These are phyloP conservation scores for Plodia interpunctella DNA, from an alignment of 1,140 invertebrate species.

Conservation along the genomic window DNA sequence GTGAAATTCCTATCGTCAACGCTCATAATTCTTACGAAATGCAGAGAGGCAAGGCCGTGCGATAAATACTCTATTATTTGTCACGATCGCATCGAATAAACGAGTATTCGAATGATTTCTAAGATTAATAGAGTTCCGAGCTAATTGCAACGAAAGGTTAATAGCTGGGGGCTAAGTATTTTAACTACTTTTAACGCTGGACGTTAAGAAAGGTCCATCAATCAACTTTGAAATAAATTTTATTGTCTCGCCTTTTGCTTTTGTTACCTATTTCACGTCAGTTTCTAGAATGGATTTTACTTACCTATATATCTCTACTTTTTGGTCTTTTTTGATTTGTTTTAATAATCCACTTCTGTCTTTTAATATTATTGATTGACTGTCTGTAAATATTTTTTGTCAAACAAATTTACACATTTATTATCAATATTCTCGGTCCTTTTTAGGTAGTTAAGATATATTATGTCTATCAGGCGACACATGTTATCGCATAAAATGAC, in stretches of 20 bases:
- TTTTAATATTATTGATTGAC: too few relatives aligned
- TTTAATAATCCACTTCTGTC: neutral
- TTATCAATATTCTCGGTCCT: too few relatives aligned
- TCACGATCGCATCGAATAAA: slow-evolving; percentile 4
- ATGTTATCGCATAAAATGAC: too few relatives aligned
- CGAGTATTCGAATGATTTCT: neutral
- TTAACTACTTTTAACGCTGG: slow-evolving; percentile 2
- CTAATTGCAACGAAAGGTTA: slow-evolving; percentile 8
- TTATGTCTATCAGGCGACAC: too few relatives aligned
- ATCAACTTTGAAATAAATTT: neutral
- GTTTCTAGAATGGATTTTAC: neutral
- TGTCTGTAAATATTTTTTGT: too few relatives aligned
- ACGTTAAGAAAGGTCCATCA: neutral
- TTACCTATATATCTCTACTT: neutral
- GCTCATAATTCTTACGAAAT: neutral
- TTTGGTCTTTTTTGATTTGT: neutral
- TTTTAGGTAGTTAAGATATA: too few relatives aligned
- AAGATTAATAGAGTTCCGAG: slow-evolving; percentile 7
- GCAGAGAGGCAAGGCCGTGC: slow-evolving; percentile 3
- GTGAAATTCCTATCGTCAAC: slow-evolving; percentile 5
- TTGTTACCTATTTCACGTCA: neutral
- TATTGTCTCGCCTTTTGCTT: slow-evolving; percentile 2
- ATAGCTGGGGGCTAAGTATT: slow-evolving; percentile 8
- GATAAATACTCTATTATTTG: slow-evolving; percentile 11
- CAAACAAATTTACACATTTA: too few relatives aligned